Evolutionary conservation across 2,113 vertebrate species (phyloP).

Genomic region (Tetrao urogallus): DNA sequence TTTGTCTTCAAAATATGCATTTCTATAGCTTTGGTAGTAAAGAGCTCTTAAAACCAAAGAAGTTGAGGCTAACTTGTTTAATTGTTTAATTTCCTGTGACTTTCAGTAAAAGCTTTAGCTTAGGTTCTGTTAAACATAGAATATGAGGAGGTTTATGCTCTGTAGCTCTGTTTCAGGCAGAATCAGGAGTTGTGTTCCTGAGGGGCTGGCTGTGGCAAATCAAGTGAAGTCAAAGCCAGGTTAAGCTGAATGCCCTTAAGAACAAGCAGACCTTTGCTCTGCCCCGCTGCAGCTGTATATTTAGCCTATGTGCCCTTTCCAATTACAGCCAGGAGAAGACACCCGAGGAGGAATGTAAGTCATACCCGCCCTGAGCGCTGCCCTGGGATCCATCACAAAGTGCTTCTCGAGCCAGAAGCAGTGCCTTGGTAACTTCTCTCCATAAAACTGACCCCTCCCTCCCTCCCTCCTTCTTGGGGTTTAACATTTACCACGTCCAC

Average conservation of each 20-base stretch:
- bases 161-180: not conserved
- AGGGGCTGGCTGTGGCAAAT: not conserved
- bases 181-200: not conserved
- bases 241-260: not conserved
- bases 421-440: not conserved
- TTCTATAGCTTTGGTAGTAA: not conserved
- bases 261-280: not conserved
- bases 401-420: not conserved
- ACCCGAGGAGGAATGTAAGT: constrained; percentile 18
- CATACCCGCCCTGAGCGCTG: not conserved
- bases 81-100: constrained; percentile 23
- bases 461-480: not conserved
- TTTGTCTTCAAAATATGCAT: not conserved
- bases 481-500: not conserved
- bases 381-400: not conserved
- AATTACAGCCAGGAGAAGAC: constrained; percentile 5
- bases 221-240: not conserved
- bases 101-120: not conserved
- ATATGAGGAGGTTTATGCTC: not conserved
- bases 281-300: constrained; percentile 38
- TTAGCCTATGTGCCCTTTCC: constrained; percentile 54
- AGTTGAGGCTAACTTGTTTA: too few species aligned
- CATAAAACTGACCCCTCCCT: not conserved
- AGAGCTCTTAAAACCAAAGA: not conserved
- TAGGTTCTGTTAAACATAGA: not conserved